phyloP scores from a whole-genome alignment of 2,888 invertebrate species.

The Pocota personata region DNA sequence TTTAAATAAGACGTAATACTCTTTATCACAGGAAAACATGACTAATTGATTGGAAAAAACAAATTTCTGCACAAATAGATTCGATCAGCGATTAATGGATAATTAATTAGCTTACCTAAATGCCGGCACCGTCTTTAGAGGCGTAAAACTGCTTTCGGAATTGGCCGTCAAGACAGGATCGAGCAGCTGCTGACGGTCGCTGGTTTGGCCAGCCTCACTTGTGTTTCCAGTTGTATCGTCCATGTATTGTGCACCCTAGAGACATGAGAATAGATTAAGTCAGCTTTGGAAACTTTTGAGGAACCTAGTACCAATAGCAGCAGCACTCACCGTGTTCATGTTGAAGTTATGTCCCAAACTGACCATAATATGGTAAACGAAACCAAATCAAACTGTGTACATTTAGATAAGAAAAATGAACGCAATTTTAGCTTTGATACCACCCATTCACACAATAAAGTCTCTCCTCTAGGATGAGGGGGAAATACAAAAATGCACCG shows the following conservation, averaged over 20 bases:
- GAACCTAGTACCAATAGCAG: too few relatives aligned
- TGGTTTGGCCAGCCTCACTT: constrained; percentile 63
- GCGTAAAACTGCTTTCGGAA: constrained; percentile 77
- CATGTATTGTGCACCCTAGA: constrained; percentile 77
- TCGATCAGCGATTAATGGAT: not conserved
- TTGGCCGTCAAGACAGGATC: constrained; percentile 80
- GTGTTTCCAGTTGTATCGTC: constrained; percentile 70
- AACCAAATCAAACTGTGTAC: constrained; percentile 21
- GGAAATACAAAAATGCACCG: constrained; percentile 9
- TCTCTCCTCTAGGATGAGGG: not conserved
- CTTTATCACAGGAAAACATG: not conserved
- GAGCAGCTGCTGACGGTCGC: constrained; percentile 78
- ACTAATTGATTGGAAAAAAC: constrained; percentile 2
- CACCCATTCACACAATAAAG: constrained; percentile 12
- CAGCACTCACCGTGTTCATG: constrained; percentile 75
- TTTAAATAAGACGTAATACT: not conserved
- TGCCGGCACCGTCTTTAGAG: constrained; percentile 80
- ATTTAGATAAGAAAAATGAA: constrained; percentile 46
- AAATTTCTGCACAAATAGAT: not conserved
- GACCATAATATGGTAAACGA: constrained; percentile 74
- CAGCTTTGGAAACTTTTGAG: not conserved
- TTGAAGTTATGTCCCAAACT: constrained; percentile 76
- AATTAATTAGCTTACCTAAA: constrained; percentile 78
- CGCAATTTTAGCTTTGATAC: not conserved
- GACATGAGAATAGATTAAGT: not conserved